Evolutionary conservation across 2,888 invertebrate species (phyloP).

Genomic region (Stictocephala bisonia): DNA sequence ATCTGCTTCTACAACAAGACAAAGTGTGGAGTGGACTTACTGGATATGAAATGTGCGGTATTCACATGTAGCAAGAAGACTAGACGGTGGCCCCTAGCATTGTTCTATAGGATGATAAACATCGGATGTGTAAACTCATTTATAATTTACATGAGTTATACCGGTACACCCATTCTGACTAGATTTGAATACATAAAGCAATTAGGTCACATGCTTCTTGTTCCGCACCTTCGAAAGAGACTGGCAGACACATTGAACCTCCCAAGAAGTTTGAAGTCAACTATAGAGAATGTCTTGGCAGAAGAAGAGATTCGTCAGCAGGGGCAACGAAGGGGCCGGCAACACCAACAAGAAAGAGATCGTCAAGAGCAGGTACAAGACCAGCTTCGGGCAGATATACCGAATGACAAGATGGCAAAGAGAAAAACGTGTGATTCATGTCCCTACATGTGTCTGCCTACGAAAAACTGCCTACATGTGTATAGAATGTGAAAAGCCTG

Average conservation of each 20-base stretch:
- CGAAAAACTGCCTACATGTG: no score
- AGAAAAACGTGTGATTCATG: no score
- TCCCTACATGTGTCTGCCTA: no score
- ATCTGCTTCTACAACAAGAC: not conserved
- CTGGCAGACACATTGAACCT: conserved; percentile 1
- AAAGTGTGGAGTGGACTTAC: conserved; percentile 20
- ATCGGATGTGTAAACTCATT: conserved; percentile 4
- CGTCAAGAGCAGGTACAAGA: not conserved
- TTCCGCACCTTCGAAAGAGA: not conserved
- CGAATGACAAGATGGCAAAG: conserved; percentile 16
- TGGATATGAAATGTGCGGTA: conserved; percentile 5
- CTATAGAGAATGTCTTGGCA: conserved; percentile 1
- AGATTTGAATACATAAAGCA: conserved; percentile 13
- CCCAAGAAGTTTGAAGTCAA: conserved; percentile 22
- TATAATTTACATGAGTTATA: not conserved
- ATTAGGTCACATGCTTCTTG: conserved; percentile 1
- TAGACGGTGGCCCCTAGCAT: not conserved
- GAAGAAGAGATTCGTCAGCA: not conserved
- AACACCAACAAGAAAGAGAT: not conserved
- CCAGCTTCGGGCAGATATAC: not conserved
- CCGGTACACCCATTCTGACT: not conserved
- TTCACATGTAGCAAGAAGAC: not conserved
- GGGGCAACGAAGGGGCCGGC: not conserved
- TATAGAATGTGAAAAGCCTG: no score
- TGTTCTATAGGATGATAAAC: conserved; percentile 1